Conservation (phyloP, 2,888 invertebrate genomes). For the Dichetophora obliterata region DNA sequence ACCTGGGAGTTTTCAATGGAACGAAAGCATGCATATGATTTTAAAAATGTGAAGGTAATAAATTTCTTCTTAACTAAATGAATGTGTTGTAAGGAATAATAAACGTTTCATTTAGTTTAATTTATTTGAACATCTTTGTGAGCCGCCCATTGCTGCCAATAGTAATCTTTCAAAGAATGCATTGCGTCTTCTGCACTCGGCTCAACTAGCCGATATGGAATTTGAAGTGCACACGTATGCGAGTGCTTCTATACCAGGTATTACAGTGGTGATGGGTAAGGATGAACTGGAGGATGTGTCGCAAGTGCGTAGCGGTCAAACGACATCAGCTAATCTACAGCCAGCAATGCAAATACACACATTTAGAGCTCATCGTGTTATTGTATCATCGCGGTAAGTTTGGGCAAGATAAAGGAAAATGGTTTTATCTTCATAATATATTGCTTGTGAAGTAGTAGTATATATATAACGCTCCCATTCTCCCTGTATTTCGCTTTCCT, state of each 20-base stretch:
- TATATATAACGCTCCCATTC: no score
- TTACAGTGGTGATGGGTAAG: slow-evolving; percentile 33
- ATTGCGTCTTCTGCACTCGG: slow-evolving; percentile 73
- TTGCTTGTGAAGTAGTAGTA: no score
- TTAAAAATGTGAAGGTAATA: slow-evolving; percentile 61
- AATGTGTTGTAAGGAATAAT: neutral
- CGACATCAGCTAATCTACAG: slow-evolving; percentile 22
- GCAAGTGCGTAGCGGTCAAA: slow-evolving; percentile 30
- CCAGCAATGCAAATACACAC: slow-evolving; percentile 62
- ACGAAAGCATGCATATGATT: slow-evolving; percentile 56
- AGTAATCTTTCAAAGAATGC: slow-evolving; percentile 74
- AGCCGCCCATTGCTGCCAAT: slow-evolving; percentile 73
- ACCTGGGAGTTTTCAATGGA: slow-evolving; percentile 47
- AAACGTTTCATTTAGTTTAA: slow-evolving; percentile 58
- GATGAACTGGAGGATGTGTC: slow-evolving; percentile 32
- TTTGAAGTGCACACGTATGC: slow-evolving; percentile 72
- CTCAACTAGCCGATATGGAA: slow-evolving; percentile 75
- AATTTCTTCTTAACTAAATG: neutral
- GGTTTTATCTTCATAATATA: no score
- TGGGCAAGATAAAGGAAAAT: neutral
- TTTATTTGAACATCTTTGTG: slow-evolving; percentile 75
- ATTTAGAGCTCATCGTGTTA: slow-evolving; percentile 75
- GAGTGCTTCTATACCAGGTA: slow-evolving; percentile 30
- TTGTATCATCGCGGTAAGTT: slow-evolving; percentile 72
- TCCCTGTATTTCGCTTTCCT: no score